These are phyloP conservation scores for Triplophysa bombifrons DNA, from an alignment of 2,797 vertebrate species.

Conservation along the genomic window DNA sequence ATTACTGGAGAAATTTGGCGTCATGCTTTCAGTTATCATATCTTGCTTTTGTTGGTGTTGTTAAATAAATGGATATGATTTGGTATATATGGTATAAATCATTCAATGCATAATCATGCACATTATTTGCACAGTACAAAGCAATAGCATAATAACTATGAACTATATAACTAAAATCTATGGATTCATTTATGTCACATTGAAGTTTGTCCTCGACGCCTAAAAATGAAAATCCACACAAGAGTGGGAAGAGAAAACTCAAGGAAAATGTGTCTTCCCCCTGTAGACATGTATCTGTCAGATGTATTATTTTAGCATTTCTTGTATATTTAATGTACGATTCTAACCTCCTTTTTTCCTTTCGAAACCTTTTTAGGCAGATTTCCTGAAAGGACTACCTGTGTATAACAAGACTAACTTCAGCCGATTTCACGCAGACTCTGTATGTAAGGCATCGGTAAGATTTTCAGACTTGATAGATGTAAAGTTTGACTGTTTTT, in stretches of 20 bases:
- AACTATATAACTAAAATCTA: too few relatives aligned
- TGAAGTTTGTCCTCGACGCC: background rate
- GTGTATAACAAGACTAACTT: slow-evolving; percentile 98
- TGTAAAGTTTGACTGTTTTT: background rate
- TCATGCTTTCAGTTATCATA: background rate
- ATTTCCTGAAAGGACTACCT: slow-evolving; percentile 93
- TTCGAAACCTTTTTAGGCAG: slow-evolving; percentile 77
- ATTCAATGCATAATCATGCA: background rate
- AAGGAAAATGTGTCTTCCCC: background rate
- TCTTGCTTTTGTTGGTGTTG: background rate
- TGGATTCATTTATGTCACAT: background rate
- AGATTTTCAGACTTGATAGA: slow-evolving; percentile 62
- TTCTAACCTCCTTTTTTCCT: slow-evolving; percentile 10
- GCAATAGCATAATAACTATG: background rate
- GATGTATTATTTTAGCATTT: background rate
- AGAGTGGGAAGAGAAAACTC: background rate
- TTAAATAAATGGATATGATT: background rate
- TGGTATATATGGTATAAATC: background rate
- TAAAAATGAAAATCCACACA: background rate
- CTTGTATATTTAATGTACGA: background rate
- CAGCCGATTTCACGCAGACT: slow-evolving; percentile 94
- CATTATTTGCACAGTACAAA: background rate
- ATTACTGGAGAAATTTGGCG: background rate
- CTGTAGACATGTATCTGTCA: background rate
- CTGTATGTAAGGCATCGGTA: slow-evolving; percentile 95